Percentiles rank a stretch among this genome's conserved stretches.
phyloP scores from a whole-genome alignment of 2,888 invertebrate species.

The Agrypnus murinus region DNA sequence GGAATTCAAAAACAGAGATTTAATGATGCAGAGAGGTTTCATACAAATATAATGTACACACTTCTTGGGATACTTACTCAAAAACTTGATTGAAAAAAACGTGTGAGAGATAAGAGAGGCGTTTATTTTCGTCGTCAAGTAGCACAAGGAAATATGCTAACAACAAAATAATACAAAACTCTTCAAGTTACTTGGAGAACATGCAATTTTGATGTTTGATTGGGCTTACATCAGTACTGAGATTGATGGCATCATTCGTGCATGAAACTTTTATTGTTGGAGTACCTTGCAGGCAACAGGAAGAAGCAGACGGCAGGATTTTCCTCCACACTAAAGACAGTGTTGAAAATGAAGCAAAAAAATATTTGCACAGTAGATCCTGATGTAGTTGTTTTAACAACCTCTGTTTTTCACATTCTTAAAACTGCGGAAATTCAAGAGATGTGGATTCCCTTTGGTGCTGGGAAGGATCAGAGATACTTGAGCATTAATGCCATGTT shows the following conservation, averaged over 20 bases:
- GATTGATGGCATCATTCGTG: conserved; percentile 32
- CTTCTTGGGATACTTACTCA: conserved; percentile 9
- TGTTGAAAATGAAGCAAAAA: conserved; percentile 13
- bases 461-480: too few relatives aligned
- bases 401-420: conserved; percentile 4
- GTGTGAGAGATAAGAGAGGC: conserved; percentile 14
- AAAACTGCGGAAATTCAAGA: conserved; percentile 1
- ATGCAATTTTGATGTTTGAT: conserved; percentile 18
- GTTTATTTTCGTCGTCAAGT: conserved; percentile 20
- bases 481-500: conserved; percentile 19
- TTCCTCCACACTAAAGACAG: neutral
- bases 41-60: conserved; percentile 3
- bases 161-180: conserved; percentile 27
- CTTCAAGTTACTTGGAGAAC: conserved; percentile 19
- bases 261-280: conserved; percentile 17
- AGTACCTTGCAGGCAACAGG: conserved; percentile 15
- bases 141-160: conserved; percentile 29
- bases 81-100: conserved; percentile 28
- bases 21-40: neutral
- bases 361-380: conserved; percentile 24
- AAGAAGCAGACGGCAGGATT: conserved; percentile 13
- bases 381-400: conserved; percentile 19
- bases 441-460: too few relatives aligned
- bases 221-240: conserved; percentile 25
- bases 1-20: neutral